Evolutionary conservation across 2,113 vertebrate genomes (phyloP).

Genomic region (Onychostoma macrolepis): DNA sequence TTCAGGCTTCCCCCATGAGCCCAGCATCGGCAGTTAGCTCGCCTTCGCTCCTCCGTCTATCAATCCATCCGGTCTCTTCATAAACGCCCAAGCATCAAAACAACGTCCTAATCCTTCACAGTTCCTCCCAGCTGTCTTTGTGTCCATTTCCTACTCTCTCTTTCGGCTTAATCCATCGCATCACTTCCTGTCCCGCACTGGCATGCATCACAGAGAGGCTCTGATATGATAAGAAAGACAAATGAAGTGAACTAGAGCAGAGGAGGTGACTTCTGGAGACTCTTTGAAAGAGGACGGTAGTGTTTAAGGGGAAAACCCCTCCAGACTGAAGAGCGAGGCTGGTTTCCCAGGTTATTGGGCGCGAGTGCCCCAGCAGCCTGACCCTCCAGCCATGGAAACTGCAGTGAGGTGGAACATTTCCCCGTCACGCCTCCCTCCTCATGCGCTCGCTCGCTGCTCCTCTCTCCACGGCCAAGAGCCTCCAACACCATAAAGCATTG

Average conservation of each 20-base stretch:
- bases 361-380: constrained; percentile 44
- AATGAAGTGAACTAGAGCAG: constrained; percentile 23
- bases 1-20: constrained; percentile 45
- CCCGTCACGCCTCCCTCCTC: constrained; percentile 45
- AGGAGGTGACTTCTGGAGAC: constrained; percentile 58
- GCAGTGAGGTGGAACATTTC: constrained; percentile 58
- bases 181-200: constrained; percentile 55
- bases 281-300: constrained; percentile 17
- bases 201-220: constrained; percentile 32
- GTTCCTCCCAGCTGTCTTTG: constrained; percentile 53
- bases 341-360: constrained; percentile 36
- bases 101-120: constrained; percentile 59
- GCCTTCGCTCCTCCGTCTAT: constrained; percentile 36
- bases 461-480: background rate
- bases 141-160: constrained; percentile 44
- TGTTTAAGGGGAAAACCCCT: constrained; percentile 25
- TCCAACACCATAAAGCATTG: background rate
- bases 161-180: constrained; percentile 55
- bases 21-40: constrained; percentile 24
- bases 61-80: constrained; percentile 47
- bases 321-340: constrained; percentile 46
- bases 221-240: constrained; percentile 37
- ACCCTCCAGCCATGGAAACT: constrained; percentile 58
- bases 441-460: background rate
- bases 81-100: constrained; percentile 55